phyloP scores from a whole-genome alignment of 2,888 invertebrate genomes.

The Noctua pronuba region DNA sequence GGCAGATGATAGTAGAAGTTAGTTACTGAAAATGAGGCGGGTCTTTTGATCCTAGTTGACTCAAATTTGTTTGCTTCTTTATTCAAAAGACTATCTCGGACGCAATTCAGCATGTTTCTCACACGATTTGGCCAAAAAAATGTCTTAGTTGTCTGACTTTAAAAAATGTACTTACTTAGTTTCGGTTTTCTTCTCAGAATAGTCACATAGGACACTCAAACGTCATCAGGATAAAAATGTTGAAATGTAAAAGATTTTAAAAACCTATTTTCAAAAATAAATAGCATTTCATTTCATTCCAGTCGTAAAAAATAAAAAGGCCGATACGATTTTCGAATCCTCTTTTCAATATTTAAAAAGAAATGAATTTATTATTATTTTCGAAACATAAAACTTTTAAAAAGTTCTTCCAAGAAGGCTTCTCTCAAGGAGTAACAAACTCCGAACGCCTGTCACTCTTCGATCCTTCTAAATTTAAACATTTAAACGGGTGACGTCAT shows the following conservation, averaged over 20 bases:
- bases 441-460: slow-evolving; percentile 56
- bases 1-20: not conserved
- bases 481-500: slow-evolving; percentile 79
- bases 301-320: not conserved
- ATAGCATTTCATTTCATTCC: not conserved
- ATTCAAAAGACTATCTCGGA: not conserved
- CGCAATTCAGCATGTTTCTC: not conserved
- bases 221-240: not conserved
- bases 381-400: slow-evolving; percentile 22
- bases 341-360: not conserved
- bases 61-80: not conserved
- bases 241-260: not conserved
- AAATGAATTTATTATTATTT: slow-evolving; percentile 14
- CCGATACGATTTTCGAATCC: not conserved
- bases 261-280: not conserved
- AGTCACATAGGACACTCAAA: not conserved
- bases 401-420: slow-evolving; percentile 32
- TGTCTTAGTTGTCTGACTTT: not conserved
- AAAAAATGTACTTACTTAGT: not conserved
- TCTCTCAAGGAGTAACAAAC: slow-evolving; percentile 40
- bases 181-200: not conserved
- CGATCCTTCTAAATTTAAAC: slow-evolving; percentile 72
- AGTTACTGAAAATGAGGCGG: not conserved
- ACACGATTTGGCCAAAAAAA: not conserved
- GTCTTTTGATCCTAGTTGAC: not conserved